A percentile compares a stretch with the other conserved stretches of the same genome.
These are phyloP conservation scores for Arion vulgaris DNA, from an alignment of 1,140 invertebrate species.

Conservation along the genomic window DNA sequence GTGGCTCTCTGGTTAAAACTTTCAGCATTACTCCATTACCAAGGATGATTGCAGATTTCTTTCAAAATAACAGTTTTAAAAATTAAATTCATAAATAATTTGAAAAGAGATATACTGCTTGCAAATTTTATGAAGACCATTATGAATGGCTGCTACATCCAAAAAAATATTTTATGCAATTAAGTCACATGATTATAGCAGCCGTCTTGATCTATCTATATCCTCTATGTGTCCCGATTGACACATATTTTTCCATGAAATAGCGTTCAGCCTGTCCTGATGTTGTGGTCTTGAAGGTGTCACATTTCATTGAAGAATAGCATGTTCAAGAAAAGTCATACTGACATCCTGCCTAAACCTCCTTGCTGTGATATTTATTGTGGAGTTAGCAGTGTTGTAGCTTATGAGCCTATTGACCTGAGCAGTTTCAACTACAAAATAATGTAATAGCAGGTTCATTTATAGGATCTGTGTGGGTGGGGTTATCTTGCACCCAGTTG, in stretches of 20 bases:
- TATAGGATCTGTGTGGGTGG: conserved; percentile 1
- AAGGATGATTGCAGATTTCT: no score
- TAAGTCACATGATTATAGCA: no score
- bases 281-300: conserved; percentile 4
- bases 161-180: no score
- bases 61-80: no score
- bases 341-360: conserved; percentile 1
- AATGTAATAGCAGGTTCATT: background rate
- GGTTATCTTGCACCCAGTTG: background rate
- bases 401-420: background rate
- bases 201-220: no score
- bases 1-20: no score
- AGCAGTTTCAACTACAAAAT: background rate
- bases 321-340: background rate
- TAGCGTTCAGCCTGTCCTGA: background rate
- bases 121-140: no score
- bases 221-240: no score
- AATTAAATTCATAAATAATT: no score
- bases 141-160: no score
- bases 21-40: no score
- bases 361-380: background rate
- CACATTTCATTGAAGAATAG: background rate
- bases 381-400: conserved; percentile 2
- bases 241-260: background rate
- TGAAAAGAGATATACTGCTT: no score